phyloP scores from a whole-genome alignment of 1,140 invertebrate genomes.

The Leptinotarsa undecemlineata region DNA sequence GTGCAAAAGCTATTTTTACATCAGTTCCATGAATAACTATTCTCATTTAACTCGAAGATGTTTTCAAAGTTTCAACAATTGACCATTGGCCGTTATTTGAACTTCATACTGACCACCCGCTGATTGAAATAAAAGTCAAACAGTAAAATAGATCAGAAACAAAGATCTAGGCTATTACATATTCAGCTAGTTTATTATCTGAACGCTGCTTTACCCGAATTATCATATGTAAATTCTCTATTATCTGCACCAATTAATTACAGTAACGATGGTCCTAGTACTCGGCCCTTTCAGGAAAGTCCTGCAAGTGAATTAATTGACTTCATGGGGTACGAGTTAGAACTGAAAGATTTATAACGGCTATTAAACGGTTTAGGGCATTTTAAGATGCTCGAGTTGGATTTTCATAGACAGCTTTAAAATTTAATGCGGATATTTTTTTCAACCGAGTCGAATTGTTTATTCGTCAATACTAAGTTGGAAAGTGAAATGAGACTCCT shows the following conservation, averaged over 20 bases:
- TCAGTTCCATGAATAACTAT: too few relatives aligned
- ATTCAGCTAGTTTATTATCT: not conserved
- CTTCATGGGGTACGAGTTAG: not conserved
- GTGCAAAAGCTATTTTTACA: too few relatives aligned
- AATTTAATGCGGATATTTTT: too few relatives aligned
- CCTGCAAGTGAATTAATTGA: not conserved
- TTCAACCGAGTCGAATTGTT: too few relatives aligned
- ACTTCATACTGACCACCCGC: not conserved
- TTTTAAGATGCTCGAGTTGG: too few relatives aligned
- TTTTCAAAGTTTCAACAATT: too few relatives aligned
- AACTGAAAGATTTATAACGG: not conserved
- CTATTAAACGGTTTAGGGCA: not conserved
- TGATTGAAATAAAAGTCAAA: not conserved
- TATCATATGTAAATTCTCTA: slow-evolving; percentile 3
- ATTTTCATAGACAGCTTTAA: too few relatives aligned
- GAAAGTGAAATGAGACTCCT: too few relatives aligned
- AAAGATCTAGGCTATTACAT: not conserved
- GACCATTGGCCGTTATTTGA: not conserved
- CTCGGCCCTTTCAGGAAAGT: not conserved
- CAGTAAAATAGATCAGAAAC: not conserved
- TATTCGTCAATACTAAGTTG: too few relatives aligned
- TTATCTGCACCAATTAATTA: not conserved
- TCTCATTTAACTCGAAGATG: too few relatives aligned
- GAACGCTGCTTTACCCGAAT: not conserved
- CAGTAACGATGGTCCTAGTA: not conserved